A percentile compares a stretch with the other conserved stretches of the same genome.
These are phyloP conservation scores for Neodiprion fabricii DNA, from an alignment of 1,140 invertebrate species.

Conservation along the genomic window DNA sequence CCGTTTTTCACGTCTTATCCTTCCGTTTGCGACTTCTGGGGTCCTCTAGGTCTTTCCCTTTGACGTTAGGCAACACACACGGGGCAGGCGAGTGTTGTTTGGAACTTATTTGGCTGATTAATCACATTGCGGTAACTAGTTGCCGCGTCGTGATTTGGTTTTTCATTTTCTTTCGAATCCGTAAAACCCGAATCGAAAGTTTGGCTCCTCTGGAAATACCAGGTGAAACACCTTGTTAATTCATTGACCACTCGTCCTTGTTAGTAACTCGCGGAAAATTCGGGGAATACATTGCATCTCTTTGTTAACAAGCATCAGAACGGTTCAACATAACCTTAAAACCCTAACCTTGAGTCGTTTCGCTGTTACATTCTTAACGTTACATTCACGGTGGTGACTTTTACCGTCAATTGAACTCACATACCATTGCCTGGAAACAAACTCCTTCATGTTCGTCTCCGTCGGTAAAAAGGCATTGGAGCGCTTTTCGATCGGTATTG, in stretches of 20 bases:
- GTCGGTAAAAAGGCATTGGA: too few species aligned
- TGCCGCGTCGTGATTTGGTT: background rate
- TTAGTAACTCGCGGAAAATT: background rate
- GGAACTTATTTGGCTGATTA: constrained; percentile 39
- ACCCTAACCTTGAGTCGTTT: too few species aligned
- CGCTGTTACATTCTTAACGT: too few species aligned
- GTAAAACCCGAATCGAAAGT: constrained; percentile 46
- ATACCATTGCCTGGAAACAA: too few species aligned
- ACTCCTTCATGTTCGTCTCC: too few species aligned
- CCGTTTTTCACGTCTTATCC: background rate
- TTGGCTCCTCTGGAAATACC: constrained; percentile 52
- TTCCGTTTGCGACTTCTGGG: background rate
- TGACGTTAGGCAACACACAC: background rate
- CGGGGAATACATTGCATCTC: background rate
- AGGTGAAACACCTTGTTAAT: constrained; percentile 10
- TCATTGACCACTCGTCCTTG: background rate
- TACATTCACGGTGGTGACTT: too few species aligned
- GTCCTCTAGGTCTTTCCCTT: too few species aligned
- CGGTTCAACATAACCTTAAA: too few species aligned
- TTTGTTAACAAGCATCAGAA: background rate
- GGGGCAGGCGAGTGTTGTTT: constrained; percentile 29
- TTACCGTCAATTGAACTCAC: too few species aligned
- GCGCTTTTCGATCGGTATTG: too few species aligned
- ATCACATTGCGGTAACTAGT: constrained; percentile 15
- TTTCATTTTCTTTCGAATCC: constrained; percentile 48